These are phyloP conservation scores for Carollia perspicillata DNA, from an alignment of 2,113 vertebrate genomes.

Conservation along the genomic window DNA sequence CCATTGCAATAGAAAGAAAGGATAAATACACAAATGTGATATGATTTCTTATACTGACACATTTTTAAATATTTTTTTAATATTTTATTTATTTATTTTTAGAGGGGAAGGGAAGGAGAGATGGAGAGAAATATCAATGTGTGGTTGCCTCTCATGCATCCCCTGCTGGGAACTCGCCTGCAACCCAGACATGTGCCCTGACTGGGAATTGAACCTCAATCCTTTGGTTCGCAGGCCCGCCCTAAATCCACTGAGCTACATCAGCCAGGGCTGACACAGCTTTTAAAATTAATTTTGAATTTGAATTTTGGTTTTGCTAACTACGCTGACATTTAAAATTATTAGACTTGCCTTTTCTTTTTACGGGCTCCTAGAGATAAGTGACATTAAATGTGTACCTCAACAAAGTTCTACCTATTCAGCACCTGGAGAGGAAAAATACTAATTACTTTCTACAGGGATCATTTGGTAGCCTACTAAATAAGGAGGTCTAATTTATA, in stretches of 20 bases:
- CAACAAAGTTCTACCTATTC: neutral
- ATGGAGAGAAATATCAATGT: no score
- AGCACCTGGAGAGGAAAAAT: neutral
- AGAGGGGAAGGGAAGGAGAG: no score
- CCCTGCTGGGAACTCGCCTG: no score
- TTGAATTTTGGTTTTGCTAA: neutral
- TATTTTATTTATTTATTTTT: no score
- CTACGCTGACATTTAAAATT: neutral
- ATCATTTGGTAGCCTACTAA: neutral
- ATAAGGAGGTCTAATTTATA: neutral
- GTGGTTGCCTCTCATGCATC: no score
- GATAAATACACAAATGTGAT: neutral
- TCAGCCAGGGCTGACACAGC: neutral
- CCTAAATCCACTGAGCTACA: no score
- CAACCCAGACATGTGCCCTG: no score
- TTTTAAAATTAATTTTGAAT: neutral
- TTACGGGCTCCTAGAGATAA: neutral
- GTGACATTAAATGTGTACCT: neutral
- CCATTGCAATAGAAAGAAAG: neutral
- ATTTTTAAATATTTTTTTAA: no score
- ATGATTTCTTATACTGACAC: neutral
- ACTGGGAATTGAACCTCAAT: no score
- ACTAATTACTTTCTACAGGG: neutral
- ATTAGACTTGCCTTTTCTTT: neutral
- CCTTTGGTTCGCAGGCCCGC: no score